These are phyloP conservation scores for Aldrovandia affinis DNA, from an alignment of 2,797 vertebrate species.

Conservation along the genomic window DNA sequence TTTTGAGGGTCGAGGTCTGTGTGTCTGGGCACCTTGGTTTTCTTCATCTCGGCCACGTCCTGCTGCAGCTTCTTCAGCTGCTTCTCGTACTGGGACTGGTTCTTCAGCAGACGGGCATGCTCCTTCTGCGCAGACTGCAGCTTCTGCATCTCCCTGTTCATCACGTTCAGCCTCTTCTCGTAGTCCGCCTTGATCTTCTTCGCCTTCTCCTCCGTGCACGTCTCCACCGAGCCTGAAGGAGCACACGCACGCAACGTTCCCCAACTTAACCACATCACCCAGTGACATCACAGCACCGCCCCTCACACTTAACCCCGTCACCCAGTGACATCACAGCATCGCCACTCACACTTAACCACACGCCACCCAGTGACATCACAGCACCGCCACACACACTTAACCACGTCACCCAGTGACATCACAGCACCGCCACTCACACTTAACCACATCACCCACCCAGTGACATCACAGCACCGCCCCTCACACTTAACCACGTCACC, in stretches of 20 bases:
- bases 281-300: neutral
- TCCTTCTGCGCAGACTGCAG: conserved; percentile 94
- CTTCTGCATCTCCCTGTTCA: conserved; percentile 96
- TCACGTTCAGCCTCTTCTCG: conserved; percentile 90
- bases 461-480: no score
- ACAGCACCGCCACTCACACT: no score
- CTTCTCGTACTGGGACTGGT: conserved; percentile 96
- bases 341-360: neutral
- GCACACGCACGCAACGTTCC: no score
- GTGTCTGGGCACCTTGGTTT: conserved; percentile 80
- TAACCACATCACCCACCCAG: no score
- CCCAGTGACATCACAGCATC: neutral
- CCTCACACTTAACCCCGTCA: neutral
- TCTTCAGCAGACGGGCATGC: conserved; percentile 91
- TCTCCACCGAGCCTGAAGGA: conserved; percentile 86
- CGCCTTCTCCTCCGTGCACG: conserved; percentile 93
- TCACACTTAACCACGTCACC: no score
- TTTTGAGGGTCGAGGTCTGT: neutral
- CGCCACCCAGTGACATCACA: neutral
- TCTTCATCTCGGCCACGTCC: conserved; percentile 97
- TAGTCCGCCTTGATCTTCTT: conserved; percentile 92
- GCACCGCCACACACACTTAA: neutral
- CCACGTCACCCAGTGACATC: neutral
- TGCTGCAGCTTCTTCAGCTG: conserved; percentile 92
- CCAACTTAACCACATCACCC: neutral